Percentiles rank a stretch among this genome's conserved stretches.
phyloP scores from a whole-genome alignment of 2,797 vertebrate species.

The Gadopsis bispinosus region DNA sequence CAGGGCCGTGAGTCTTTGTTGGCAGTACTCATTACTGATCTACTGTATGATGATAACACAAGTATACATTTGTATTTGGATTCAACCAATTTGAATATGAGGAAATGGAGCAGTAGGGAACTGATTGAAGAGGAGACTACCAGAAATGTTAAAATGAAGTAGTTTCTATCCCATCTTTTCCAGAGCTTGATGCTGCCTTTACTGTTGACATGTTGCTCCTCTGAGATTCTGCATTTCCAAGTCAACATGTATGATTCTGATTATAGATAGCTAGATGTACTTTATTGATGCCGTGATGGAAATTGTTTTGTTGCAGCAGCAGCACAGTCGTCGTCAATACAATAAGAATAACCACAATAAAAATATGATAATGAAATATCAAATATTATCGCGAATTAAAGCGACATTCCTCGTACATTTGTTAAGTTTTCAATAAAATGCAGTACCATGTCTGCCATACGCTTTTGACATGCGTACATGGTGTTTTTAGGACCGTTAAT shows the following conservation, averaged over 20 bases:
- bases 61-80: neutral
- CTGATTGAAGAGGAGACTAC: neutral
- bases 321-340: too few species aligned
- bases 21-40: neutral
- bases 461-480: neutral
- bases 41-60: neutral
- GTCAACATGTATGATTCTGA: neutral
- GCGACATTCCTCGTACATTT: too few species aligned
- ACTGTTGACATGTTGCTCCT: neutral
- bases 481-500: neutral
- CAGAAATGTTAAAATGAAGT: neutral
- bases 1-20: too few species aligned
- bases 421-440: too few species aligned
- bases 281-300: too few species aligned
- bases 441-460: too few species aligned
- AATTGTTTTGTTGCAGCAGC: too few species aligned
- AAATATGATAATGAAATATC: neutral
- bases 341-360: too few species aligned
- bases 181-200: constrained; percentile 3
- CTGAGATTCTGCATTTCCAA: neutral
- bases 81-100: neutral
- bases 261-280: too few species aligned
- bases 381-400: too few species aligned
- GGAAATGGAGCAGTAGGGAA: neutral
- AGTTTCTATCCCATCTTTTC: too few species aligned